A percentile compares a stretch with the other conserved stretches of the same genome.
Conservation (phyloP, 2,113 vertebrate species). For the Nestor notabilis region DNA sequence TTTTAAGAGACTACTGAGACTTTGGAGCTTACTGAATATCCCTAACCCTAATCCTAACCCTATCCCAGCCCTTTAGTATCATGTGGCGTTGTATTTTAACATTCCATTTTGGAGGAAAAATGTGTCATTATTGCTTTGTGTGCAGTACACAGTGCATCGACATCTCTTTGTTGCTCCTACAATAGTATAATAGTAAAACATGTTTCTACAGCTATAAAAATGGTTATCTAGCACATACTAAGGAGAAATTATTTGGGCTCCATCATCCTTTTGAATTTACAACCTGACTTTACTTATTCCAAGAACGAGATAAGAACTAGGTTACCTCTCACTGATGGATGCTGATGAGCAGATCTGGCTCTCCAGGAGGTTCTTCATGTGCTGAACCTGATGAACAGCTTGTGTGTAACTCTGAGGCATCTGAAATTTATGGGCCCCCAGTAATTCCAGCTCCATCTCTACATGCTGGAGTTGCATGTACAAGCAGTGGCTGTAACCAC, state of each 20-base stretch:
- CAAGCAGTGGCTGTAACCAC: constrained; percentile 79
- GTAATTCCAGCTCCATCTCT: constrained; percentile 81
- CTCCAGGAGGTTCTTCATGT: constrained; percentile 83
- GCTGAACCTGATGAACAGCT: constrained; percentile 84
- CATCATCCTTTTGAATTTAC: not conserved
- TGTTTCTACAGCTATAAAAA: not conserved
- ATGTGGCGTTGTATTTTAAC: not conserved
- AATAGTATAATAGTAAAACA: not conserved
- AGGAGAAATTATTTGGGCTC: not conserved
- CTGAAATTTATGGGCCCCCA: constrained; percentile 81
- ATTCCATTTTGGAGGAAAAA: not conserved
- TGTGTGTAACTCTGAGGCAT: constrained; percentile 76
- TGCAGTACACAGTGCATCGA: not conserved
- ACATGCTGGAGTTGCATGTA: constrained; percentile 85
- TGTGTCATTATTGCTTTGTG: not conserved
- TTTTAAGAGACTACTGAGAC: not conserved
- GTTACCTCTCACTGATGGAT: constrained; percentile 68
- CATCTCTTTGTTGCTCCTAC: not conserved
- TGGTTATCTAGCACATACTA: not conserved
- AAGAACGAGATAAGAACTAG: not conserved
- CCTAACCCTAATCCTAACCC: no score
- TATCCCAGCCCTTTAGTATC: not conserved
- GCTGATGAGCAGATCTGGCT: constrained; percentile 44
- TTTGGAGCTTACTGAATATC: not conserved
- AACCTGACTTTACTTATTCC: not conserved